Percentiles rank a stretch among this genome's conserved stretches.
These are phyloP conservation scores for Rousettus madagascariensis DNA, from an alignment of 2,797 vertebrate genomes.

Conservation along the genomic window DNA sequence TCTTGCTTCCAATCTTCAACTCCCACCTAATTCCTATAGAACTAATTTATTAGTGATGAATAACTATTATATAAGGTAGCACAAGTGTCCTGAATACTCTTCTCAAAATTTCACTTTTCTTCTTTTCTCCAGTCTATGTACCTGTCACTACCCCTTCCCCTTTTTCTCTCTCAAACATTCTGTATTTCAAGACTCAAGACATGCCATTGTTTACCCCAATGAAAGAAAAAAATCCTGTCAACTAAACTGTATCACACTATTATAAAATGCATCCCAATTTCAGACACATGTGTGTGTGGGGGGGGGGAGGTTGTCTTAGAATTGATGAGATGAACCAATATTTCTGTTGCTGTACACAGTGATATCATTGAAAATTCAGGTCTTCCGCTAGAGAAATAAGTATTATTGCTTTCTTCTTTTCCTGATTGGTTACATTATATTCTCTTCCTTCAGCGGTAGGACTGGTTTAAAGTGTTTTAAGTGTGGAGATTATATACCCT, in stretches of 20 bases:
- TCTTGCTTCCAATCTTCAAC: constrained; percentile 16
- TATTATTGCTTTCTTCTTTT: constrained; percentile 19
- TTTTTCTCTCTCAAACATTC: neutral
- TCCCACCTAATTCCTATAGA: neutral
- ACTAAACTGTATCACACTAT: neutral
- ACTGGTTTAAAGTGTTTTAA: neutral
- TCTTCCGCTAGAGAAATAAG: neutral
- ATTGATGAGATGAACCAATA: neutral
- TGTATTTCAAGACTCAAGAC: constrained; percentile 25
- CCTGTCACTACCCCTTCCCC: neutral
- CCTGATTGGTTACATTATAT: neutral
- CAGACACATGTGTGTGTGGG: neutral
- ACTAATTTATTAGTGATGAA: neutral
- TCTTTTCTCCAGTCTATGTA: neutral
- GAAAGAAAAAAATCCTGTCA: neutral
- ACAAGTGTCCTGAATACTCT: neutral
- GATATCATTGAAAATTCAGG: neutral
- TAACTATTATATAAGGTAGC: neutral
- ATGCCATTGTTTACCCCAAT: neutral
- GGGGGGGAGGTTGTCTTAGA: neutral
- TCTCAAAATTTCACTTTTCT: constrained; percentile 8
- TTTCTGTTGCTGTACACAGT: constrained; percentile 48
- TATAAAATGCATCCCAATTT: neutral
- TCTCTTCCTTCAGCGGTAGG: neutral
- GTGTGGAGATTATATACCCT: neutral